Evolutionary conservation across 2,797 vertebrate genomes (phyloP), one percentile per base, ranked within the genome.

Genomic region (Lagocephalus sceleratus): DNA sequence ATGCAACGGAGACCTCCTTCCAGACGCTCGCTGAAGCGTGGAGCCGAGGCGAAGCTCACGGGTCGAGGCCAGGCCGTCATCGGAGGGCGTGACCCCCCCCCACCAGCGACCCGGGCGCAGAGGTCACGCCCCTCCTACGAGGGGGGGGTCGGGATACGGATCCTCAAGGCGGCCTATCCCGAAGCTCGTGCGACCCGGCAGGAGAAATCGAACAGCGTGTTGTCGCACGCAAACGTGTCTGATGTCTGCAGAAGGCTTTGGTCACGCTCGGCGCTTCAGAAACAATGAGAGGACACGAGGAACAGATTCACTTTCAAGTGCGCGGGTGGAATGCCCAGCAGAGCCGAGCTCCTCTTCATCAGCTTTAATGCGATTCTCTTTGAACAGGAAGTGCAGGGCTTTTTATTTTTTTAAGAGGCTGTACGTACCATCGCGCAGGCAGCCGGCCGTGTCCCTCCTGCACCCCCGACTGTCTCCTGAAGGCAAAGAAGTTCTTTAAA

Each of bases 301-400:
- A 15, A 3, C 11, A 1, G 44, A 47, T 68, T 54, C 43, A 59
- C 71, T 83, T 75, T 66, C 43, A 75, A 66, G 54, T 63, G 54
- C 54, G 49, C 25, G 51, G 68, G 69, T 60, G 38, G 45, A 60
- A 71, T 56, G 66, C 75, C 70, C 62, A 38, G 50, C 64, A 76
- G 84, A 83, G 66, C 71, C 62, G 57, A 71, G 60, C 60, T 55
- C 44, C 21, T 41, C 68, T 73, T 59, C 32, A 45, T 68, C 69
- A 67, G 56, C 75, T 88, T 85, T 80, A 85, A 86, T 81, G 83
- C n/a, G 54, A 87, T 85, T 87, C 86, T 79, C 74, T 88, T 83
- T 86, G 78, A 87, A 85, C 50, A 74, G 60, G 68, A 82, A 77
- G 61, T 40, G 52, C 32, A 16, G 47, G 53, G 71, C 2, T 39